Evolutionary conservation across 2,797 vertebrate species (phyloP), one percentile per base, ranked within the genome.

Genomic region (Pipistrellus kuhlii): DNA sequence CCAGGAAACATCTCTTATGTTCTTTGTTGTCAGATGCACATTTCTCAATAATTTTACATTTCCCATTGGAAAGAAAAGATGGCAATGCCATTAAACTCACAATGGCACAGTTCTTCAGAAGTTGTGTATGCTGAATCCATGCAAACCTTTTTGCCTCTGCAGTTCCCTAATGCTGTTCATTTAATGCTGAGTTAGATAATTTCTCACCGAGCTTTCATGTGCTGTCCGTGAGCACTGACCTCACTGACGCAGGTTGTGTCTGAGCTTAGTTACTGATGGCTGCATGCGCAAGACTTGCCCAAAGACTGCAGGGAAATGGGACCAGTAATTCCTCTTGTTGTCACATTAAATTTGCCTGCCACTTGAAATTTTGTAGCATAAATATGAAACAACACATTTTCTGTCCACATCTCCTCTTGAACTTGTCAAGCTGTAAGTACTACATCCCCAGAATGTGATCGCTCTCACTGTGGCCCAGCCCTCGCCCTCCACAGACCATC

Each of bases 171-270:
- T 0, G 15, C 8, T 55, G 1, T 55, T 62, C 75, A 12, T 32
- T 32, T 53, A 23, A 17, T 1, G 35, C n/a, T 21, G 72, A 35
- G 14, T 25, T 20, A 7, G 21, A 2, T 2, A 6, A 0, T 9
- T 1, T 0, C 48, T 84, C 25, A 3, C 0, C 0, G 53, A 69
- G 51, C 66, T 7, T 7, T 20, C 48, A 2, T 18, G 3, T 2
- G 32, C 35, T 13, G 62, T 62, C 20, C 3, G 0, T 0, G 17
- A 55, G 35, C 1, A 10, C 44, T 32, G 62, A 51, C 38, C 17
- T 51, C 66, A 6, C 3, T 3, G n/a, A 66, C 64, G 44, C 35
- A 1, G 4, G 35, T 21, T 13, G 14, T 41, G 14, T 8, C 13
- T 48, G 51, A 51, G n/a, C 27, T 91, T 77, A 55, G 15, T 71